phyloP scores from a whole-genome alignment of 2,888 invertebrate species.

The Agonum fuliginosum region DNA sequence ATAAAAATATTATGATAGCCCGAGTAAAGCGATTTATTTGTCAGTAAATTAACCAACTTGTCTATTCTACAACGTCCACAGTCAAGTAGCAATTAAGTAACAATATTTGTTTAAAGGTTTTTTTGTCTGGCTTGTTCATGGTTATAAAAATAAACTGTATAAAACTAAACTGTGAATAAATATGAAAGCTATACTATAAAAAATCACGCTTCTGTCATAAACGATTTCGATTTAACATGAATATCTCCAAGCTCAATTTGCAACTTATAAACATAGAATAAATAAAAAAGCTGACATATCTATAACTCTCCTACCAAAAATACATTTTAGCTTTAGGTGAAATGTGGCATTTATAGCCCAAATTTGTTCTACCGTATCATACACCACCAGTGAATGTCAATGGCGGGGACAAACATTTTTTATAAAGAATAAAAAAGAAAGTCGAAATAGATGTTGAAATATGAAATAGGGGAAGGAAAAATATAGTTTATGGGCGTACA shows the following conservation, averaged over 20 bases:
- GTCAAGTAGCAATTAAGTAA: too few species aligned
- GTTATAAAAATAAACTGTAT: neutral
- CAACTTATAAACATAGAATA: slow-evolving; percentile 12
- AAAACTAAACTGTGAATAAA: neutral
- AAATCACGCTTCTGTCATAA: neutral
- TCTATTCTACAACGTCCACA: too few species aligned
- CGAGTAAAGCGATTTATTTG: too few species aligned
- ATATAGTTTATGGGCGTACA: too few species aligned
- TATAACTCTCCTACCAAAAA: slow-evolving; percentile 11
- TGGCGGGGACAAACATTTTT: neutral
- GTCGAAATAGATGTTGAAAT: neutral
- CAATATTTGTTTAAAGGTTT: too few species aligned
- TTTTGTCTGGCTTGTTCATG: too few species aligned
- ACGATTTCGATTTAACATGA: neutral
- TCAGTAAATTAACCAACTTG: too few species aligned
- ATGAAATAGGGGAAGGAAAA: neutral
- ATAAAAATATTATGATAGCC: too few species aligned
- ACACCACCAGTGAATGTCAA: slow-evolving; percentile 11
- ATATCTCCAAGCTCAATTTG: slow-evolving; percentile 19
- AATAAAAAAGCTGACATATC: slow-evolving; percentile 26
- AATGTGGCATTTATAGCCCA: slow-evolving; percentile 33
- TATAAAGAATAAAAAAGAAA: neutral
- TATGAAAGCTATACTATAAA: neutral
- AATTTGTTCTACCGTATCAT: slow-evolving; percentile 36
- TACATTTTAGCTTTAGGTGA: slow-evolving; percentile 25